Evolutionary conservation across 2,797 vertebrate species (phyloP), one percentile per base, ranked within the genome.

Genomic region (Eulemur coronatus): DNA sequence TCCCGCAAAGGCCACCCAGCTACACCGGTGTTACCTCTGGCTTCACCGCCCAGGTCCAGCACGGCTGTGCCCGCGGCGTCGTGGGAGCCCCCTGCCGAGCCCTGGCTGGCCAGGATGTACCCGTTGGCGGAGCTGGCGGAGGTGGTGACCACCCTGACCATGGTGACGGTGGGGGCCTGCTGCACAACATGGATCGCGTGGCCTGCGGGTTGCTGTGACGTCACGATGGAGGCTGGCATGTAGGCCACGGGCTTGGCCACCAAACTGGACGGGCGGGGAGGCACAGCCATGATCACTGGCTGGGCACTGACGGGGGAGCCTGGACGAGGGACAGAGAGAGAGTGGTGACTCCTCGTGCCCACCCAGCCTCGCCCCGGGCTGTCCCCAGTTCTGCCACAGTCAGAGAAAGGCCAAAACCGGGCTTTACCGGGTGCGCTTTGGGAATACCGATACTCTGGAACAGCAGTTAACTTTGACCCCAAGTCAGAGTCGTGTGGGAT

Each of bases 371-470:
- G 10, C 52, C 55, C 20, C 10, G 12, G 41, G 4, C 35, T 17
- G 2, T 48, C 20, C 33, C 3, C 2, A 15, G 14, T 28, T 38
- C 75, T 1, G 1, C n/a, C 70, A 5, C 12, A 10, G 1, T 24
- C 1, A 11, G 6, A 5, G 0, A 2, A 4, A 65, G 65, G 76
- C 12, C 22, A 7, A 10, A 75, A 14, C 90, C 12, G 7, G 28
- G 91, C 97, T 98, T 99, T 98, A 99, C 99, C 99, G 73, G 99
- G 99, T 6, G 99, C 99, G 0, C 99, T 99, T 97, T 99, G 99
- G 75, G 99, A 99, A 98, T 99, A 99, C 82, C 99, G 99, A 82
- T 99, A 99, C 98, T 99, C 99, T 0, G 99, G 99, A 89, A 99
- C 99, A 15, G 99, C 99, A 11, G 99, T 99, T 97, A 99, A 98